Evolutionary conservation across 2,113 vertebrate species (phyloP).

Genomic region (Hippopotamus amphibius): DNA sequence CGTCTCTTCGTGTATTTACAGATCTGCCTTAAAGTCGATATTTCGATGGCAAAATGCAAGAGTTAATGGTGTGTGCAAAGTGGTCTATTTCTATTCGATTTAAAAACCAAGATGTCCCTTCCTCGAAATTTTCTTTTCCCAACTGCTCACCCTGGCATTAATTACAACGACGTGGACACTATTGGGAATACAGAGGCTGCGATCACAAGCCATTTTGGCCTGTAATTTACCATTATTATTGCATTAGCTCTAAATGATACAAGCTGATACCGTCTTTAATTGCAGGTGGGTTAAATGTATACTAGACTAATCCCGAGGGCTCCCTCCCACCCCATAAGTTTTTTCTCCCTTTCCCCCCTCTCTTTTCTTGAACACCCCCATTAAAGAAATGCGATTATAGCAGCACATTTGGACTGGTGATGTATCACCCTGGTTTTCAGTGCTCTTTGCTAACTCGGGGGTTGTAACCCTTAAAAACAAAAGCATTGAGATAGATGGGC

Average conservation of each 20-base stretch:
- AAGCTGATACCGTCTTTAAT: conserved; percentile 99
- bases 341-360: conserved; percentile 81
- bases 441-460: conserved; percentile 97
- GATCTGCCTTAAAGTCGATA: conserved; percentile 90
- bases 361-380: conserved; percentile 93
- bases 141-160: conserved; percentile 93
- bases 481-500: conserved; percentile 99
- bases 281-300: conserved; percentile 99
- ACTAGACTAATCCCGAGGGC: conserved; percentile 93
- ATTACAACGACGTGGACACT: conserved; percentile 95
- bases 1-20: conserved; percentile 86
- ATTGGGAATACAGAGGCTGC: conserved; percentile 95
- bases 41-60: conserved; percentile 89
- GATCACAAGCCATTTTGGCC: conserved; percentile 98
- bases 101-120: conserved; percentile 89
- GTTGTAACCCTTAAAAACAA: conserved; percentile 99
- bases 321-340: conserved; percentile 90
- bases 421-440: conserved; percentile 97
- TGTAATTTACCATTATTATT: conserved; percentile 99
- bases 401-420: conserved; percentile 96
- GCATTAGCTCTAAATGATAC: conserved; percentile 99
- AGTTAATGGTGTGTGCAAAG: conserved; percentile 90
- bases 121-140: conserved; percentile 90
- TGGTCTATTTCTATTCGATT: conserved; percentile 90
- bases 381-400: conserved; percentile 99